A percentile compares a stretch with the other conserved stretches of the same genome.
Conservation (phyloP, 2,113 vertebrate genomes). For the Zosterops borbonicus region DNA sequence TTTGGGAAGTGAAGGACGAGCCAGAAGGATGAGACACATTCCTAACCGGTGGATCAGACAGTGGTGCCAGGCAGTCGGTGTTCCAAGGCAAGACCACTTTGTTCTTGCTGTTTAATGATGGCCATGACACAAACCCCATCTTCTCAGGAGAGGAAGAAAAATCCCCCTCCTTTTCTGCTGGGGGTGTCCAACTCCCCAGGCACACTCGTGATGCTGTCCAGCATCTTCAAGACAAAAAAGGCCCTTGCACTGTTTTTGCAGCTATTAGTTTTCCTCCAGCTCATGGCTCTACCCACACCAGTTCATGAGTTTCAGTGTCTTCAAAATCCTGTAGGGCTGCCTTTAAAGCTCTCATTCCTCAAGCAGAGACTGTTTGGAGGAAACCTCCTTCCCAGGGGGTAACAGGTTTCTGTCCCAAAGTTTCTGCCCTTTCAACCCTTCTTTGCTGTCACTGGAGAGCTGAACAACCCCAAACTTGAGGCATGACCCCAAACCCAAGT, state of each 20-base stretch:
- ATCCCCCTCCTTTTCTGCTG: neutral
- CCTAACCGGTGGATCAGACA: neutral
- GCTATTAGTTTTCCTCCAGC: neutral
- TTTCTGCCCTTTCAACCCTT: neutral
- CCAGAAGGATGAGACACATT: neutral
- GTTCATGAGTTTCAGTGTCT: neutral
- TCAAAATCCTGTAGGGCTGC: neutral
- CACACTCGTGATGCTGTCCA: fast-evolving
- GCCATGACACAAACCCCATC: neutral
- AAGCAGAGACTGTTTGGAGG: neutral
- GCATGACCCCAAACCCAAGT: neutral
- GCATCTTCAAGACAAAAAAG: neutral
- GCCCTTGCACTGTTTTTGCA: neutral
- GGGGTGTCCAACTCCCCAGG: neutral
- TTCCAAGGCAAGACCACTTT: neutral
- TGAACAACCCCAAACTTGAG: neutral
- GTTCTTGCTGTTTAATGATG: neutral
- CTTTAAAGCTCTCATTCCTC: neutral
- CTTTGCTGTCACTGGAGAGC: fast-evolving
- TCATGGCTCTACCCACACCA: neutral
- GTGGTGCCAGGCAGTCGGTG: neutral
- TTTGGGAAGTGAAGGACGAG: neutral
- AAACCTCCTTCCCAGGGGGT: neutral
- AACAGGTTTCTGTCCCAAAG: neutral
- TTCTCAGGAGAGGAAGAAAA: neutral